A percentile compares a stretch with the other conserved stretches of the same genome.
phyloP scores from a whole-genome alignment of 1,140 invertebrate genomes.

The Plectrocnemia conspersa region DNA sequence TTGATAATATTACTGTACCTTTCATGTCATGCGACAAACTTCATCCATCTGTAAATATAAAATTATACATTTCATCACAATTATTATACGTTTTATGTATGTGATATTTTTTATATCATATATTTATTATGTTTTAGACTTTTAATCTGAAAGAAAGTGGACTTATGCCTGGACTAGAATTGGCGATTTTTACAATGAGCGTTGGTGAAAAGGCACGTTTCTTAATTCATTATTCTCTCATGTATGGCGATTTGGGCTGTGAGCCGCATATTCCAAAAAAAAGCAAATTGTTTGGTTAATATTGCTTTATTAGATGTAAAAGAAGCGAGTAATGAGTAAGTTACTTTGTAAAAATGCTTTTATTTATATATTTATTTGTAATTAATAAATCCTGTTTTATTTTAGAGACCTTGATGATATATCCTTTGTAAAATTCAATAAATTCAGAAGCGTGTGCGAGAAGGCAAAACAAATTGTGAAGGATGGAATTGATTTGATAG shows the following conservation, averaged over 20 bases:
- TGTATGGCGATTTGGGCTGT: slow-evolving; percentile 48
- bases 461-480: background rate
- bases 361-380: too few relatives aligned
- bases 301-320: slow-evolving; percentile 38
- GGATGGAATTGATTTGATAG: background rate
- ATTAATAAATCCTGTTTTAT: background rate
- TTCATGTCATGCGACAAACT: slow-evolving; percentile 8
- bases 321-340: too few relatives aligned
- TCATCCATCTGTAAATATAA: slow-evolving; percentile 4
- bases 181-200: slow-evolving; percentile 45
- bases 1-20: slow-evolving; percentile 20
- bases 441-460: too few relatives aligned
- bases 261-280: slow-evolving; percentile 45
- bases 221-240: slow-evolving; percentile 43
- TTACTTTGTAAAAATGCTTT: too few relatives aligned
- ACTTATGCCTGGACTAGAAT: slow-evolving; percentile 43
- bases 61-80: background rate
- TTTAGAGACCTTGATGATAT: background rate
- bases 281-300: slow-evolving; percentile 45
- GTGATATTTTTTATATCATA: slow-evolving; percentile 16
- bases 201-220: slow-evolving; percentile 47
- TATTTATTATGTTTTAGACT: slow-evolving; percentile 7
- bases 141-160: slow-evolving; percentile 40
- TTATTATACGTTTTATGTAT: slow-evolving; percentile 1
- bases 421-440: too few relatives aligned